Conservation (phyloP, 2,797 vertebrate genomes). For the Dermochelys coriacea region DNA sequence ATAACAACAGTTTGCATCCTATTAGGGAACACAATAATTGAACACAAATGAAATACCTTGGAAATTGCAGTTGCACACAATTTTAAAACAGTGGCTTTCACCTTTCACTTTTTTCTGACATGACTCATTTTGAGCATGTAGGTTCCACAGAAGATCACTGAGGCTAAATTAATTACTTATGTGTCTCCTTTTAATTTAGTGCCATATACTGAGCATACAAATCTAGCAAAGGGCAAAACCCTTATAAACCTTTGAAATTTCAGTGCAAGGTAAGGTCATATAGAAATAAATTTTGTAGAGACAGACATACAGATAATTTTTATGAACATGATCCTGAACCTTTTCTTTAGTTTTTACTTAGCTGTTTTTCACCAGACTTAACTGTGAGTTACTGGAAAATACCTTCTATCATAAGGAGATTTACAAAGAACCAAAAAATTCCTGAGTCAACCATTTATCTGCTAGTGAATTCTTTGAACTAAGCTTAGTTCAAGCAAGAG, state of each 20-base stretch:
- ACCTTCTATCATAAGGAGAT: constrained; percentile 72
- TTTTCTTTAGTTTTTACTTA: constrained; percentile 55
- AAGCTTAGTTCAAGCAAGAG: constrained; percentile 74
- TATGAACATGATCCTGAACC: constrained; percentile 49
- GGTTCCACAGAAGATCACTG: constrained; percentile 44
- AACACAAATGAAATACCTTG: constrained; percentile 37
- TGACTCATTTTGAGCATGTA: constrained; percentile 30
- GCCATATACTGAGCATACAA: constrained; percentile 50
- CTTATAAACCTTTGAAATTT: constrained; percentile 59
- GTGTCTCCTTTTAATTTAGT: constrained; percentile 47
- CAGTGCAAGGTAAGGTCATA: constrained; percentile 39
- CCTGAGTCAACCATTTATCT: constrained; percentile 73
- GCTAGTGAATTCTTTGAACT: constrained; percentile 71
- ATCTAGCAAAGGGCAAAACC: constrained; percentile 38
- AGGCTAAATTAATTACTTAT: constrained; percentile 49
- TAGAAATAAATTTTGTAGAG: constrained; percentile 61
- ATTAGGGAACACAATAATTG: constrained; percentile 27
- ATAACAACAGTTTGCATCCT: constrained; percentile 33
- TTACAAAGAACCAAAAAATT: constrained; percentile 71
- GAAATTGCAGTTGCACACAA: constrained; percentile 37
- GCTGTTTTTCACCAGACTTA: constrained; percentile 61
- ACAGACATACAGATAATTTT: constrained; percentile 59
- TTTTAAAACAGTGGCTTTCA: constrained; percentile 34
- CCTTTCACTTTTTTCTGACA: constrained; percentile 24
- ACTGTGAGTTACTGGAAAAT: constrained; percentile 69